phyloP scores from a whole-genome alignment of 2,797 vertebrate genomes.

The Lophius americanus region DNA sequence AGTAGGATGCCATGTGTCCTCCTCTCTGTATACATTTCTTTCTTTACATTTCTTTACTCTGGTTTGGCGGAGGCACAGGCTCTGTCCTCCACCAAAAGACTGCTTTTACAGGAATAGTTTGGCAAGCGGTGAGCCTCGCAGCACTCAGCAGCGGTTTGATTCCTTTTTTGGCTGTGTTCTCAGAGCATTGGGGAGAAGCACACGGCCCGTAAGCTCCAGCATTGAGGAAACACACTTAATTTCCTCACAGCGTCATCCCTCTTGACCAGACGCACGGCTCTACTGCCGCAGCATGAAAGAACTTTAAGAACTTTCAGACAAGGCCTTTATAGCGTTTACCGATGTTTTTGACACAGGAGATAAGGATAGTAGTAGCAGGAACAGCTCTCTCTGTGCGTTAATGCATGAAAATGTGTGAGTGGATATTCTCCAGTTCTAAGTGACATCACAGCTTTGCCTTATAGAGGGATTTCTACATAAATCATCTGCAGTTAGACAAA shows the following conservation, averaged over 20 bases:
- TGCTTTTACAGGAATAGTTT: conserved; percentile 84
- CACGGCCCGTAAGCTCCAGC: conserved; percentile 64
- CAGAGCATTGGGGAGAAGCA: conserved; percentile 55
- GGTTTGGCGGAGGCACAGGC: conserved; percentile 10
- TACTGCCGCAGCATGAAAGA: conserved; percentile 43
- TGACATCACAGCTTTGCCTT: conserved; percentile 85
- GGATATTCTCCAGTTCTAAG: conserved; percentile 64
- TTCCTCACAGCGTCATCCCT: conserved; percentile 61
- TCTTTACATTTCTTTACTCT: conserved; percentile 48
- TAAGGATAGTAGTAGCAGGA: neutral
- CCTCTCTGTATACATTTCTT: conserved; percentile 51
- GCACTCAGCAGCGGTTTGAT: conserved; percentile 67
- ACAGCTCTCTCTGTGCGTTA: neutral
- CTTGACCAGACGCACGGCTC: conserved; percentile 38
- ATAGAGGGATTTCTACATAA: conserved; percentile 83
- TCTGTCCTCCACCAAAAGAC: conserved; percentile 63
- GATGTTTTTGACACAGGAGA: conserved; percentile 36
- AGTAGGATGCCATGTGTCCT: conserved; percentile 7
- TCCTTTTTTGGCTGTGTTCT: conserved; percentile 85
- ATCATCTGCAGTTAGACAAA: conserved; percentile 72
- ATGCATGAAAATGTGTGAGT: conserved; percentile 52
- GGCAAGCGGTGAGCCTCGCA: conserved; percentile 68
- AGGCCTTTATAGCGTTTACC: conserved; percentile 12
- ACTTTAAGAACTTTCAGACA: conserved; percentile 9
- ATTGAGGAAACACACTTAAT: conserved; percentile 71